Percentiles rank a stretch among this genome's conserved stretches.
Evolutionary conservation across 1,140 invertebrate genomes (phyloP).

Genomic region (Drosophila pectinifera): DNA sequence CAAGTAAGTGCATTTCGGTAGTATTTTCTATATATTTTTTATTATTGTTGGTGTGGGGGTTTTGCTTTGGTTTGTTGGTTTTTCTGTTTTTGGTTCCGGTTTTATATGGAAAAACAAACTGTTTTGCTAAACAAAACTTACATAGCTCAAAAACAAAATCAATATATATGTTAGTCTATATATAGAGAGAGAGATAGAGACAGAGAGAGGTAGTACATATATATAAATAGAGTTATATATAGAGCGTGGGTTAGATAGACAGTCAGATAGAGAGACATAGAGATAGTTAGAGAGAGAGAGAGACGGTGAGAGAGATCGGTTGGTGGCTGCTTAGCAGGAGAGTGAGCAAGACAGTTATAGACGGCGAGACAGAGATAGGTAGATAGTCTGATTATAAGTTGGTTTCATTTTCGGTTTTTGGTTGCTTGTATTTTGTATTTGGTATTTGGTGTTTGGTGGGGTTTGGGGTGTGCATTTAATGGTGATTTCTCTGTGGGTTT

Average conservation of each 20-base stretch:
- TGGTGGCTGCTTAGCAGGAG: conserved; percentile 50
- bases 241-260: conserved; percentile 63
- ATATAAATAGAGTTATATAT: conserved; percentile 43
- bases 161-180: conserved; percentile 64
- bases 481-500: conserved; percentile 30
- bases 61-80: conserved; percentile 20
- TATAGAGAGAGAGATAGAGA: conserved; percentile 52
- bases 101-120: conserved; percentile 61
- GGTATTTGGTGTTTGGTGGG: conserved; percentile 26
- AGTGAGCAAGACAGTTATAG: conserved; percentile 59
- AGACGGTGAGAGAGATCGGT: conserved; percentile 35
- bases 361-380: conserved; percentile 40
- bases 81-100: conserved; percentile 29
- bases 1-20: conserved; percentile 70
- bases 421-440: conserved; percentile 11
- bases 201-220: conserved; percentile 52
- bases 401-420: conserved; percentile 29
- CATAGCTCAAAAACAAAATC: conserved; percentile 80
- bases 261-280: conserved; percentile 52
- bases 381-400: conserved; percentile 40
- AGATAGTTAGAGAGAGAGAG: conserved; percentile 42
- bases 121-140: conserved; percentile 79
- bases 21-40: conserved; percentile 52
- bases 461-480: conserved; percentile 27
- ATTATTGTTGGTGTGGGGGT: conserved; percentile 17